These are phyloP conservation scores for Drosophila meridionalis DNA, from an alignment of 2,888 invertebrate species.

Conservation along the genomic window DNA sequence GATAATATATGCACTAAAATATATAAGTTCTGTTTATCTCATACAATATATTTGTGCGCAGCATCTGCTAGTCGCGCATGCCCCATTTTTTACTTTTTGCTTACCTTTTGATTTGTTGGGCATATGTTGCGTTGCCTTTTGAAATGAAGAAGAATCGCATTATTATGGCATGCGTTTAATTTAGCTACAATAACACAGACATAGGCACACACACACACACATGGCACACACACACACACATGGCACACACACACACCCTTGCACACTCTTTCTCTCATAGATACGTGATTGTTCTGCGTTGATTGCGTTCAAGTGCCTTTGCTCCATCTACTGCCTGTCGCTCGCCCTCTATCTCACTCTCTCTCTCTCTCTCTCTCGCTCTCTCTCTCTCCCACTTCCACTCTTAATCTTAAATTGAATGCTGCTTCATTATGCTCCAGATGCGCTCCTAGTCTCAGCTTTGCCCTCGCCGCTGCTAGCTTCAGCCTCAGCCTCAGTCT, in stretches of 20 bases:
- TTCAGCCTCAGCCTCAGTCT: not conserved
- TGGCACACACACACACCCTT: slow-evolving; percentile 8
- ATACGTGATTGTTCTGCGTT: slow-evolving; percentile 58
- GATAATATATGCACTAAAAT: no score
- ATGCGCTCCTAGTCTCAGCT: slow-evolving; percentile 14
- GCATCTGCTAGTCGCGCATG: slow-evolving; percentile 15
- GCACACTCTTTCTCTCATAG: slow-evolving; percentile 15
- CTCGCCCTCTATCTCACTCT: not conserved
- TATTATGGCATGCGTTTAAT: slow-evolving; percentile 79
- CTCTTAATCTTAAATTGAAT: slow-evolving; percentile 39
- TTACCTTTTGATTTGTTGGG: slow-evolving; percentile 34
- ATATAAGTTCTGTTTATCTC: no score
- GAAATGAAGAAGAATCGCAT: slow-evolving; percentile 73
- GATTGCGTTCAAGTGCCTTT: slow-evolving; percentile 62
- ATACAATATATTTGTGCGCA: not conserved
- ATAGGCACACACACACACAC: slow-evolving; percentile 13
- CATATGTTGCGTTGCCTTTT: slow-evolving; percentile 25
- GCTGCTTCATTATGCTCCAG: slow-evolving; percentile 57
- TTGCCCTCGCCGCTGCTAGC: not conserved
- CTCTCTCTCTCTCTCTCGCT: not conserved
- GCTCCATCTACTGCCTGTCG: slow-evolving; percentile 19
- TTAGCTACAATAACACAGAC: slow-evolving; percentile 48
- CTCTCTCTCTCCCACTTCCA: not conserved
- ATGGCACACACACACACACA: slow-evolving; percentile 13
- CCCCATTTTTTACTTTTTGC: not conserved